phyloP scores from a whole-genome alignment of 2,797 vertebrate species.

The Chaetophractus vellerosus region DNA sequence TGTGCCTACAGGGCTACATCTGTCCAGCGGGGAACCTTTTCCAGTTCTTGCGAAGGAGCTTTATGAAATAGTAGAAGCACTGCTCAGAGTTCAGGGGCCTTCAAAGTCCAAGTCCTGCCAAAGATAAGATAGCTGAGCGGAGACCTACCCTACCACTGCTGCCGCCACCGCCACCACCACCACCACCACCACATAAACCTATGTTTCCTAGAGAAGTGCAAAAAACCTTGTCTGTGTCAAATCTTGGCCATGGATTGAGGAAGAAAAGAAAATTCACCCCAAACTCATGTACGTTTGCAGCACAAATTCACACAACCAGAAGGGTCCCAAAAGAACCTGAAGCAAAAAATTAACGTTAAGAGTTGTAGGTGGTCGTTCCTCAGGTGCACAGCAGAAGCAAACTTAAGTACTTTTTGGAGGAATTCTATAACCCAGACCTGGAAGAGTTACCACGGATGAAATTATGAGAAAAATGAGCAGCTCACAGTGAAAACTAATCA shows the following conservation, averaged over 20 bases:
- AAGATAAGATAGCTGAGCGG: neutral
- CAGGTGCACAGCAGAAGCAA: neutral
- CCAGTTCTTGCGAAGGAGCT: neutral
- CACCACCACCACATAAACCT: neutral
- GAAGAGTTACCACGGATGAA: neutral
- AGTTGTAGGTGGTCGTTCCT: no score
- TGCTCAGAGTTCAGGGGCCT: neutral
- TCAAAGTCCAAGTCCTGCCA: neutral
- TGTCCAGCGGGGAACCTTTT: neutral
- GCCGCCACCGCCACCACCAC: no score
- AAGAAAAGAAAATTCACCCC: neutral
- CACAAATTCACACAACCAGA: neutral
- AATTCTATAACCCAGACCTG: neutral
- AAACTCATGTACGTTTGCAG: neutral
- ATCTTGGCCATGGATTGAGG: neutral
- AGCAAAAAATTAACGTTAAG: no score
- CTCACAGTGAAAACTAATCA: constrained; percentile 11
- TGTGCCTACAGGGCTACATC: neutral
- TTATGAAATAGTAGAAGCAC: neutral
- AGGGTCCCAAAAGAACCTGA: neutral
- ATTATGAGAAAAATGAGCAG: constrained; percentile 28
- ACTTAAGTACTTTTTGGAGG: neutral
- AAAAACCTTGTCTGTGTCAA: neutral
- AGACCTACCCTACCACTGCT: neutral
- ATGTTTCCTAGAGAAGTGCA: neutral